Evolutionary conservation across 2,113 vertebrate species (phyloP).

Genomic region (Ctenomys sociabilis): DNA sequence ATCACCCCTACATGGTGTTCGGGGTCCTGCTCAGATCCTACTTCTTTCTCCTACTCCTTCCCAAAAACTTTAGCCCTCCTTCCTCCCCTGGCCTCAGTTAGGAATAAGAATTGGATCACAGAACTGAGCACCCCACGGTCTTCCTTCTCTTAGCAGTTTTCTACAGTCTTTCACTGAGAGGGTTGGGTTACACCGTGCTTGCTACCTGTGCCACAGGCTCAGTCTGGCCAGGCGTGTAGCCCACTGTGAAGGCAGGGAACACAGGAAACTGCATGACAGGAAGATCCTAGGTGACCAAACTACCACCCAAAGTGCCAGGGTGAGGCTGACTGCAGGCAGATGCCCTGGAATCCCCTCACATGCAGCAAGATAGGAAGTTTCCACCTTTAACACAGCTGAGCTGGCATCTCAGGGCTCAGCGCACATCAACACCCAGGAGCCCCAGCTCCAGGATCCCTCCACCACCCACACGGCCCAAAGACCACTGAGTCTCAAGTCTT

Average conservation of each 20-base stretch:
- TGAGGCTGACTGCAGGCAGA: background rate
- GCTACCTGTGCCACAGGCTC: too few relatives aligned
- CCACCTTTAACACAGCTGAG: background rate
- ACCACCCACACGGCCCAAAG: background rate
- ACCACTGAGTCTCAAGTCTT: background rate
- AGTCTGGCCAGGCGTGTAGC: background rate
- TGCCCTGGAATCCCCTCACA: background rate
- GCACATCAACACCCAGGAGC: background rate
- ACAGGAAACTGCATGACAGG: background rate
- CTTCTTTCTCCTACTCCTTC: background rate
- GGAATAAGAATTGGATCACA: background rate
- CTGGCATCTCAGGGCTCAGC: background rate
- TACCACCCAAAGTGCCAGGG: background rate
- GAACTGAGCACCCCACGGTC: background rate
- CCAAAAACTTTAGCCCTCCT: background rate
- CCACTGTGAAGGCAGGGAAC: background rate
- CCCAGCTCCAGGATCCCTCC: background rate
- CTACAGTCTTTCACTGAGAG: background rate
- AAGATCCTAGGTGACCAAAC: background rate
- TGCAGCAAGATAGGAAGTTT: background rate
- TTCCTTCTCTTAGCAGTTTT: background rate
- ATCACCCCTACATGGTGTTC: background rate
- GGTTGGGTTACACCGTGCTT: background rate
- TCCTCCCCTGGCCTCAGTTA: background rate
- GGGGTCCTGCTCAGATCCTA: too few relatives aligned